These are phyloP conservation scores for Uromys caudimaculatus DNA, from an alignment of 2,797 vertebrate genomes.

Conservation along the genomic window DNA sequence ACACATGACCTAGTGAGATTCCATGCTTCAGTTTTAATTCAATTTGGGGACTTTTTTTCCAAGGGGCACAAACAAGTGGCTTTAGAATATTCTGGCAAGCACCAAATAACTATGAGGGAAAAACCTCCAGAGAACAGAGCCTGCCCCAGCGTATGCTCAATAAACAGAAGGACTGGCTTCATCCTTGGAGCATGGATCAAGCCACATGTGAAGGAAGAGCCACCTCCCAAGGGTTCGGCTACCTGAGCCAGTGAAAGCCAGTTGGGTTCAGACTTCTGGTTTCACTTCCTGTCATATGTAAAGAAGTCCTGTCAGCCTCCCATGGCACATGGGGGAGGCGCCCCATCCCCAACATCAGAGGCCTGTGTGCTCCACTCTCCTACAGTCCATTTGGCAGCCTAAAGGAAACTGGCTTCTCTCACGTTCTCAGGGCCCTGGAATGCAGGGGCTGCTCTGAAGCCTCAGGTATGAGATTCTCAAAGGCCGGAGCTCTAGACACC, in stretches of 20 bases:
- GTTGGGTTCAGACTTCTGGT: not conserved
- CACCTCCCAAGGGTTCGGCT: not conserved
- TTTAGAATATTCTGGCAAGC: conserved; percentile 1
- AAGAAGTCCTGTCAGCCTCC: not conserved
- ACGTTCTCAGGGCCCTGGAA: not conserved
- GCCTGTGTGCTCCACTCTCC: not conserved
- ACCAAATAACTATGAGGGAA: not conserved
- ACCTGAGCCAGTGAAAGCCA: not conserved
- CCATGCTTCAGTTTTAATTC: not conserved
- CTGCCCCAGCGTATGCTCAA: not conserved
- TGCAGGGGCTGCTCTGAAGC: not conserved
- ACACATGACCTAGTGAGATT: not conserved
- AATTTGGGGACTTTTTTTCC: not conserved
- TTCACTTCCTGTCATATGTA: not conserved
- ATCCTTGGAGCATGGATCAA: not conserved
- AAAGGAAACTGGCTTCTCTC: not conserved
- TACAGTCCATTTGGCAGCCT: not conserved
- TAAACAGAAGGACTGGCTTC: not conserved
- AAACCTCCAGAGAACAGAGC: not conserved
- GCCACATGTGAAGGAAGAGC: not conserved
- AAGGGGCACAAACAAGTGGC: not conserved
- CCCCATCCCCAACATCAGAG: not conserved
- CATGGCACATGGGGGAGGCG: not conserved
- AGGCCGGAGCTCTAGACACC: not conserved
- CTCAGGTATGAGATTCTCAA: not conserved